phyloP scores from a whole-genome alignment of 2,113 vertebrate genomes.

The Pseudonaja textilis region DNA sequence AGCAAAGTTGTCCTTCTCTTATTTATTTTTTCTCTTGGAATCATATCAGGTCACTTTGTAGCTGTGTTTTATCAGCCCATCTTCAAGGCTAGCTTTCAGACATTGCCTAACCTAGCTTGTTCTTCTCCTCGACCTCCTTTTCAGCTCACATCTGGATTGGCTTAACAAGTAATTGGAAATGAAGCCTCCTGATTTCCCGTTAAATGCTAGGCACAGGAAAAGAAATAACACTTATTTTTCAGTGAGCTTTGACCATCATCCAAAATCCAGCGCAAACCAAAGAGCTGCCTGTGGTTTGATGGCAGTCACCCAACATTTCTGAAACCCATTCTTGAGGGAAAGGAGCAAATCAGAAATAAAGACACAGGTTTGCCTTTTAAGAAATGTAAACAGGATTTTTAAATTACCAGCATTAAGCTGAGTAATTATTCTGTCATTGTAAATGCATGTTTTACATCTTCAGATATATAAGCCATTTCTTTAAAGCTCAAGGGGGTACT shows the following conservation, averaged over 20 bases:
- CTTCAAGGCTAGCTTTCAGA: constrained; percentile 29
- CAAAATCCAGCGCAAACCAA: constrained; percentile 71
- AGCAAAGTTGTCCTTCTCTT: constrained; percentile 39
- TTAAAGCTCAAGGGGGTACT: constrained; percentile 16
- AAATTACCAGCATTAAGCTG: constrained; percentile 55
- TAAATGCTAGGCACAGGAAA: constrained; percentile 80
- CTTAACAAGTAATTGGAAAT: constrained; percentile 81
- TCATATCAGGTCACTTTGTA: constrained; percentile 53
- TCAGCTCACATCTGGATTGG: constrained; percentile 74
- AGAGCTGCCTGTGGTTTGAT: constrained; percentile 72
- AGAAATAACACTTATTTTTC: constrained; percentile 85
- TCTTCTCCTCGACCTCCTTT: constrained; percentile 36
- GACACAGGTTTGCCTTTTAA: constrained; percentile 23
- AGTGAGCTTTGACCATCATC: constrained; percentile 75
- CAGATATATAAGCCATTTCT: background rate
- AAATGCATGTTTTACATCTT: background rate
- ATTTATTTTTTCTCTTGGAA: constrained; percentile 36
- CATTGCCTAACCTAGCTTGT: constrained; percentile 53
- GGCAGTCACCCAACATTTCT: constrained; percentile 71
- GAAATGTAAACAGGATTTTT: constrained; percentile 56
- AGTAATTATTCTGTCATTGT: constrained; percentile 43
- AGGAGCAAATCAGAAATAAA: constrained; percentile 55
- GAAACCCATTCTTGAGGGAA: constrained; percentile 61
- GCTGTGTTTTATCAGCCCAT: constrained; percentile 38
- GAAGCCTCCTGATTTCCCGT: constrained; percentile 80